Base-by-base conservation (phyloP, 2,113 vertebrate genomes). In the Psephotus haematonotus region DNA sequence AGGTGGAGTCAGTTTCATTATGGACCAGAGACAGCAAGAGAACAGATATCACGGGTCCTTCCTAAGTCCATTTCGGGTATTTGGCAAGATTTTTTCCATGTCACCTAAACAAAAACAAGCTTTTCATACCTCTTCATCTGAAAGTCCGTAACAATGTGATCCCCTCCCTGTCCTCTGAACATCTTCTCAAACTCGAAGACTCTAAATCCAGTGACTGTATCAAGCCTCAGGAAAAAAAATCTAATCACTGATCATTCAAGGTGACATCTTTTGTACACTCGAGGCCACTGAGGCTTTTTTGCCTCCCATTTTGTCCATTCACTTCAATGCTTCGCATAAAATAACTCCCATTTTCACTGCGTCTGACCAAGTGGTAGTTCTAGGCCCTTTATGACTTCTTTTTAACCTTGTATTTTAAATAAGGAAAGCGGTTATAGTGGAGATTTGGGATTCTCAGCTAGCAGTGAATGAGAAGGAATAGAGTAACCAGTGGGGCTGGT, bases 241-340 rank as follows among this genome's bases (percentile, higher is more conserved):
- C 55, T 67, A 62, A 92, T n/a, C 47, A 59, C 31, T 71, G 29
- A 64, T 62, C 24, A 77, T 47, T 15, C 44, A 80, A 93, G 90
- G 78, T 63, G 47, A 78, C n/a, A 89, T 85, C 29, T 65, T 86
- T 86, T 70, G 79, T 60, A 46, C 63, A 69, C 60, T 19, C 22
- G 24, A 96, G 85, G 90, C 96, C 93, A 93, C 17, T 2, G 7
- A 92, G 27, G 52, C 60, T 67, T 94, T 97, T 72, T 90, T 43
- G 52, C 39, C 27, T 72, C 80, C 35, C 39, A 68, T 60, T 92
- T 92, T 76, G 67, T 77, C 67, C 53, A 35, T 57, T 72, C 41
- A 35, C 16, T 68, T 92, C 71, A 76, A 86, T 49, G 16, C 90
- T 90, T 92, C 62, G 90, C 31, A 37, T 41, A 50, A 81, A 91